Evolutionary conservation across 1,140 invertebrate genomes (phyloP), one percentile per base, ranked within the genome.

Genomic region (Temnothorax longispinosus): DNA sequence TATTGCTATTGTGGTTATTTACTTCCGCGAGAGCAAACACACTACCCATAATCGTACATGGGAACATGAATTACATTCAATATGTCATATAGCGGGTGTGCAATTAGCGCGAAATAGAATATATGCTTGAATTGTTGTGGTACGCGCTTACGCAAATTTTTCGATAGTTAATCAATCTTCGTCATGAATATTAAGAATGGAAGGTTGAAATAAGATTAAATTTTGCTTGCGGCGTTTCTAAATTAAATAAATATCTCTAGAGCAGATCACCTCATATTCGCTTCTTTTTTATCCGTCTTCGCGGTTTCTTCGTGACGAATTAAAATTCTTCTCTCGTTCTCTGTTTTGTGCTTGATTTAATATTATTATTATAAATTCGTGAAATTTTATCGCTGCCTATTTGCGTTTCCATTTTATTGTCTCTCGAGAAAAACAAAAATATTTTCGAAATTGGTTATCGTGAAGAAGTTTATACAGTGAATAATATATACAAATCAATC

Each of bases 1-100:
- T 69, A 69, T 69, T 47, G 21, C 65, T 69, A 69, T 44, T 41
- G 64, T 11, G 35, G 35, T 41, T 47, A 69, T 69, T 69, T 69
- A 69, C n/a, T 69, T 69, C 60, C 21, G n/a, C 11, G 65, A 69
- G 41, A 47, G 38, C 5, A 69, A 69, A 69, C 47, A 27, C 21
- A 13, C 41, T 47, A n/a, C 13, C 21, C n/a, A 69, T 27, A n/a
- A 47, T 69, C 65, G 41, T 69, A 47, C 65, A 47, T 69, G n/a
- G 1, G 21, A 15, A 69, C 27, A 27, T 47, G 38, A 44, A 69
- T 47, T 15, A 47, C 13, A 69, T 67, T 67, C 65, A 13, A 8
- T 27, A 69, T 41, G n/a, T 4, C 5, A 47, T 47, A 69, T 44
- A 69, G 38, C 18, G 38, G 38, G 11, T 69, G 41, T 15, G n/a